These are phyloP conservation scores for Rhingia campestris DNA, from an alignment of 2,888 invertebrate species.

Conservation along the genomic window DNA sequence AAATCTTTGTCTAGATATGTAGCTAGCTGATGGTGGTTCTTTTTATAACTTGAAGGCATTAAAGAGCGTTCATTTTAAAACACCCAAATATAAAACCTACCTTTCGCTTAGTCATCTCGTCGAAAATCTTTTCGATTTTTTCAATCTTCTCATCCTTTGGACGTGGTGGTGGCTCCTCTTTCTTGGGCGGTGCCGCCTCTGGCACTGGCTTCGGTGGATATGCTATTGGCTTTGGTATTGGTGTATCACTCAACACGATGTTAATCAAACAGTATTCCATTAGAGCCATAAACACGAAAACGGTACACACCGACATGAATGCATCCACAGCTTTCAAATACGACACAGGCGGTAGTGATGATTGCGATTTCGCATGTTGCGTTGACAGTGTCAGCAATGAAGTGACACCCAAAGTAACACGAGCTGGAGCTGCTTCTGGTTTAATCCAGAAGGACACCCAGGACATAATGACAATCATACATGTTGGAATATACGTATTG, in stretches of 20 bases:
- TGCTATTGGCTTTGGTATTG: constrained; percentile 81
- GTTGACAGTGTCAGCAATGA: constrained; percentile 94
- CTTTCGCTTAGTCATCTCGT: constrained; percentile 81
- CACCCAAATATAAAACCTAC: constrained; percentile 73
- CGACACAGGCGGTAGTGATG: constrained; percentile 95
- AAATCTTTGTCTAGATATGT: no score
- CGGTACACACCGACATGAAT: constrained; percentile 95
- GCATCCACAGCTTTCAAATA: constrained; percentile 96
- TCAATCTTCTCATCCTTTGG: constrained; percentile 80
- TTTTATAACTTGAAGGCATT: no score
- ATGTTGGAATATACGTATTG: constrained; percentile 96
- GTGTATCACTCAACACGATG: constrained; percentile 83
- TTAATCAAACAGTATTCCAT: constrained; percentile 97
- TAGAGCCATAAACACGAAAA: constrained; percentile 95
- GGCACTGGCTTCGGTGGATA: constrained; percentile 81
- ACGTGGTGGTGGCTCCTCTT: constrained; percentile 77
- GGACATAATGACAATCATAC: constrained; percentile 97
- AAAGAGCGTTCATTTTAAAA: neutral
- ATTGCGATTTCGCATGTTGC: constrained; percentile 96
- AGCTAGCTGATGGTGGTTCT: no score
- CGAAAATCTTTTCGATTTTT: constrained; percentile 82
- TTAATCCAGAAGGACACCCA: constrained; percentile 98
- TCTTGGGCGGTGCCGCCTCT: constrained; percentile 77
- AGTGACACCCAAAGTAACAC: constrained; percentile 95
- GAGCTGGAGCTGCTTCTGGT: constrained; percentile 95